Evolutionary conservation across 2,797 vertebrate species (phyloP).

Genomic region (Parotocinclus haroldoi): DNA sequence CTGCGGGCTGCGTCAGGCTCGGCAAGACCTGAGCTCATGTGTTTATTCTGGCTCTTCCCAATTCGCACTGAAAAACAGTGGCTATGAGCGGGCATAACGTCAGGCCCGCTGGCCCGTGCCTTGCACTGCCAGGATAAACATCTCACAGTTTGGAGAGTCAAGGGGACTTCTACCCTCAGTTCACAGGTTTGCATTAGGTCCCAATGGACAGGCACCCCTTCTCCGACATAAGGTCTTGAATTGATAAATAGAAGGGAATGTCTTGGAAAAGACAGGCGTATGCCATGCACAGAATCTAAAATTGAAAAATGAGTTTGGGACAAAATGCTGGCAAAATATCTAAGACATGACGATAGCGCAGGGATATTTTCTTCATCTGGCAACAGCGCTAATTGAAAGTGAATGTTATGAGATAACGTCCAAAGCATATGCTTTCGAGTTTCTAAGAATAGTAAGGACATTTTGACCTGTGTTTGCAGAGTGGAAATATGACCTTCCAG

Average conservation of each 20-base stretch:
- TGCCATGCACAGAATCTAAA: constrained; percentile 39
- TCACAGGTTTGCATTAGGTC: constrained; percentile 46
- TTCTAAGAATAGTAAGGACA: too few relatives aligned
- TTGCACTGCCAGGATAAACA: constrained; percentile 71
- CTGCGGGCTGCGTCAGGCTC: constrained; percentile 27
- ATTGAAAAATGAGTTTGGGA: constrained; percentile 45
- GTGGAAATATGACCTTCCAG: too few relatives aligned
- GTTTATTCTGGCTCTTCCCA: constrained; percentile 68
- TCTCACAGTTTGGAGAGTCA: constrained; percentile 50
- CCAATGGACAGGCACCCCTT: constrained; percentile 23
- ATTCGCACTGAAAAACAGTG: constrained; percentile 57
- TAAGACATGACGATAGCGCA: constrained; percentile 8
- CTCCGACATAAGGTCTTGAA: neutral
- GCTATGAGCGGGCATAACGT: constrained; percentile 63
- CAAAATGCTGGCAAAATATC: constrained; percentile 27
- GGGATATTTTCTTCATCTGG: constrained; percentile 33
- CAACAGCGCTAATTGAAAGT: constrained; percentile 22
- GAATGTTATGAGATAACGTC: neutral
- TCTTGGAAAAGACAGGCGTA: constrained; percentile 46
- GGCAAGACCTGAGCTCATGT: constrained; percentile 67
- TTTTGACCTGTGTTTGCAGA: too few relatives aligned
- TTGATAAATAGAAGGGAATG: constrained; percentile 33
- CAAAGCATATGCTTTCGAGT: too few relatives aligned
- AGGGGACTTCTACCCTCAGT: constrained; percentile 45
- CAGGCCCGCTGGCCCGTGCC: constrained; percentile 54